Evolutionary conservation across 2,888 invertebrate species (phyloP), one percentile per base, ranked within the genome.

Genomic region (Frankliniella intonsa): DNA sequence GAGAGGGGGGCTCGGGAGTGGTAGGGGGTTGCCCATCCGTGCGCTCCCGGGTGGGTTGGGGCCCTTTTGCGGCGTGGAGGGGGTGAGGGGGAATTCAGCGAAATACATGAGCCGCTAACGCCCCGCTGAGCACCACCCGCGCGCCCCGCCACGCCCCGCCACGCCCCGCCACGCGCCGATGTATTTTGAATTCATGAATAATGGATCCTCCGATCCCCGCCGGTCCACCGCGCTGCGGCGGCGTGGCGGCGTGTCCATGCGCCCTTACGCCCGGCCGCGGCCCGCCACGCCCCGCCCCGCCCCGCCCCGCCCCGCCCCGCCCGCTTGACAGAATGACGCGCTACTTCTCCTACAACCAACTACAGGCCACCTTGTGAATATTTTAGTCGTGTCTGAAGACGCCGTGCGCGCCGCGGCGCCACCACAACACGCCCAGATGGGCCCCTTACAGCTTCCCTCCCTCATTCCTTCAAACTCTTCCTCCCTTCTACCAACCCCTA

Each of bases 131-230:
- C n/a, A n/a, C n/a, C n/a, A n/a, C n/a, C n/a, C n/a, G n/a, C 14
- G 14, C 62, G 5, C 38, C 38, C 38, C 38, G 38, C 38, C 38
- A 5, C 38, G 38, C 38, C 38, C 3, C 38, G 38, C 38, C 38
- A 5, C 38, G 38, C 38, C 38, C 3, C 38, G 38, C n/a, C n/a
- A n/a, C 38, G 38, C 38, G 62, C 19, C 62, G 62, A 62, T n/a
- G 62, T 62, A 62, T 62, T 62, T 62, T 62, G 62, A 62, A 62
- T 62, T 62, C 62, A 62, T 62, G 62, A 62, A 62, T 62, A 62
- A 62, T 62, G 62, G 7, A 62, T 62, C 14, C 62, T n/a, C 55
- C 14, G 55, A 55, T 12, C 55, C 62, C 62, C 62, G 17, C 62
- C 62, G 17, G 17, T 17, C 62, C 62, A 0, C 17, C 62, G 17